Evolutionary conservation across 2,113 vertebrate species (phyloP).

Genomic region (Proterorhinus semilunaris): DNA sequence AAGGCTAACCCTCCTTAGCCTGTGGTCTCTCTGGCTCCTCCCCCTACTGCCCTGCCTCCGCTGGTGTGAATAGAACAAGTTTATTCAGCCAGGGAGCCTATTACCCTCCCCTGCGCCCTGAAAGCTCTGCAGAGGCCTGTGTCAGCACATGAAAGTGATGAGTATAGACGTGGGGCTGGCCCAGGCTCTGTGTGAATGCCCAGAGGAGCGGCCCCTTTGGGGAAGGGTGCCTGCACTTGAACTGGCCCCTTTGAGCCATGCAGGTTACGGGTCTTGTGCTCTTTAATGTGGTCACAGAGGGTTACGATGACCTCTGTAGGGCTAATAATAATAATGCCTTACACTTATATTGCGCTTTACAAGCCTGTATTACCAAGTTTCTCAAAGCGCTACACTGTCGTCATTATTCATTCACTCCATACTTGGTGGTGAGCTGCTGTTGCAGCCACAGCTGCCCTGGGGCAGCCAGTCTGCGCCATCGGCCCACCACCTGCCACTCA

Average conservation of each 20-base stretch:
- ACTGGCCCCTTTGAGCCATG: conserved; percentile 74
- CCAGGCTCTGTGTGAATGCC: conserved; percentile 22
- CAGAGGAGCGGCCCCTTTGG: conserved; percentile 11
- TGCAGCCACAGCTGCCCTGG: too few species aligned
- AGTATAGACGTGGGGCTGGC: conserved; percentile 33
- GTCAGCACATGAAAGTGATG: conserved; percentile 61
- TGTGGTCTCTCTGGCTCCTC: conserved; percentile 5
- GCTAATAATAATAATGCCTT: too few species aligned
- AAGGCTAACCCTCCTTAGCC: neutral
- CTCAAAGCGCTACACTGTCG: too few species aligned
- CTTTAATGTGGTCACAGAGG: conserved; percentile 80
- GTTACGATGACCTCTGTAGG: conserved; percentile 80
- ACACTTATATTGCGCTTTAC: too few species aligned
- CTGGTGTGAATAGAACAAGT: conserved; percentile 46
- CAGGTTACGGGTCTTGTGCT: conserved; percentile 53
- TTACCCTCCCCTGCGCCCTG: conserved; percentile 36
- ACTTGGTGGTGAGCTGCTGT: too few species aligned
- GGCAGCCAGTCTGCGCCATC: too few species aligned
- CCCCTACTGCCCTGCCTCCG: conserved; percentile 18
- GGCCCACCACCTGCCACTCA: too few species aligned
- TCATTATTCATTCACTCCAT: too few species aligned
- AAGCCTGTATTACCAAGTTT: too few species aligned
- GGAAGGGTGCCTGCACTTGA: conserved; percentile 77
- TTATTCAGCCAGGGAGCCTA: conserved; percentile 54
- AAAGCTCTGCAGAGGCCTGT: conserved; percentile 42